Evolutionary conservation across 2,797 vertebrate species (phyloP), one percentile per base, ranked within the genome.

Genomic region (Oryzias dopingdopingensis): DNA sequence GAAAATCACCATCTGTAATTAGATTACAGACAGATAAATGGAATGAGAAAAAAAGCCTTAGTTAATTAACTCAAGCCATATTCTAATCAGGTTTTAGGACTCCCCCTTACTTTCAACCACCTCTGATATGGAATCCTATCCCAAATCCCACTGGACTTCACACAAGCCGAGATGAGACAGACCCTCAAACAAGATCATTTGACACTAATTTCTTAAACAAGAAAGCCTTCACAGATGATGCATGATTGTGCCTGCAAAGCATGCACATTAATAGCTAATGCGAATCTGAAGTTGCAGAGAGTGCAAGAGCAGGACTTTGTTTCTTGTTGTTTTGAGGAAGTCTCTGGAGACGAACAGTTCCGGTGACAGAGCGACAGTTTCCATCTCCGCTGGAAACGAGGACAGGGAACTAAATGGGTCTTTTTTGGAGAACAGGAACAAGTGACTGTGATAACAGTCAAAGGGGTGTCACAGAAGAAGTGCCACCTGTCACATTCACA

Each of bases 31-130:
- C 14, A 75, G 76, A 87, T 81, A 83, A 77, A 84, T 44, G 60
- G 69, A 86, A 79, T 59, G 56, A 56, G 65, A 46, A 63, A 63
- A 63, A 68, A 64, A 72, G 6, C 53, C 54, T 66, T 59, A 62
- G 79, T 81, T 89, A 89, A 90, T 90, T 90, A 89, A 81, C 82
- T 84, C 70, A 76, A 86, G 86, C 76, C 79, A 88, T 88, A 90
- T 91, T 88, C 80, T 87, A 89, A 91, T 88, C 84, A 84, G 86
- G 77, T 81, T 86, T 73, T 70, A 79, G 51, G 72, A 74, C 52
- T 42, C 56, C 68, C 58, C 68, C 63, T 67, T 22, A 77, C 62
- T 62, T 62, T 72, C 65, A 76, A 65, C 60, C 76, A 74, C 63
- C 74, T 71, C 75, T 65, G 47, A 88, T 85, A 58, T 76, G 32